A percentile compares a stretch with the other conserved stretches of the same genome.
phyloP scores from a whole-genome alignment of 2,888 invertebrate species.

The Operophtera brumata region DNA sequence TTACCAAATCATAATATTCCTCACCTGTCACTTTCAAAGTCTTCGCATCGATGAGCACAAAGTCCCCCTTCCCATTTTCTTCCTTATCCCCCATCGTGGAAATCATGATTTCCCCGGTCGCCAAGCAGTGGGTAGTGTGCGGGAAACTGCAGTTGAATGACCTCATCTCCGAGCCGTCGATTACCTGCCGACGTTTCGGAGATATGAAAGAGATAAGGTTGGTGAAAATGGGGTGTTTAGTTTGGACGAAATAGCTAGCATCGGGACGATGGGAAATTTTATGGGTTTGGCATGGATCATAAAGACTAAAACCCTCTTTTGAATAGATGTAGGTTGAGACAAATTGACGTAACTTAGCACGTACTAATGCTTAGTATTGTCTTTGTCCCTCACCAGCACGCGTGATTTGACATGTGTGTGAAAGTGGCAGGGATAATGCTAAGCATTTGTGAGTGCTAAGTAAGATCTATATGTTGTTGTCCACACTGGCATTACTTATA shows the following conservation, averaged over 20 bases:
- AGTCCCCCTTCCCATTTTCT: conserved; percentile 93
- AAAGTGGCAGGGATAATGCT: too few species aligned
- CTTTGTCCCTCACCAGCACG: too few species aligned
- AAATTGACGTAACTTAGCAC: too few species aligned
- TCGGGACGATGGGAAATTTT: conserved; percentile 16
- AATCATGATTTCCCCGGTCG: conserved; percentile 96
- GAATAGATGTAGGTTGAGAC: too few species aligned
- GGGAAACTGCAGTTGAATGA: conserved; percentile 90
- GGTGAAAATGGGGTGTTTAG: conserved; percentile 40
- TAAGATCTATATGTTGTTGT: too few species aligned
- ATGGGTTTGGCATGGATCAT: neutral
- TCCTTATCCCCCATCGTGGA: conserved; percentile 94
- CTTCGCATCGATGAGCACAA: conserved; percentile 91
- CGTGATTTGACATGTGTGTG: too few species aligned
- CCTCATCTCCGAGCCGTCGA: conserved; percentile 88
- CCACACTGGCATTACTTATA: too few species aligned
- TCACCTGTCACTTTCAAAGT: conserved; percentile 87
- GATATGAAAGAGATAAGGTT: conserved; percentile 22
- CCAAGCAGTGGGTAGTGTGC: conserved; percentile 96
- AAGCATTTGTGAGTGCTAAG: too few species aligned
- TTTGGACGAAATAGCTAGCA: conserved; percentile 39
- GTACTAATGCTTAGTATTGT: too few species aligned
- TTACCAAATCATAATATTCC: conserved; percentile 7
- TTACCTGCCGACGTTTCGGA: conserved; percentile 45
- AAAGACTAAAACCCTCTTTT: neutral